Base-by-base conservation (phyloP, 92 coral and sea anemone species). In the Anthopleura xanthogrammica region DNA sequence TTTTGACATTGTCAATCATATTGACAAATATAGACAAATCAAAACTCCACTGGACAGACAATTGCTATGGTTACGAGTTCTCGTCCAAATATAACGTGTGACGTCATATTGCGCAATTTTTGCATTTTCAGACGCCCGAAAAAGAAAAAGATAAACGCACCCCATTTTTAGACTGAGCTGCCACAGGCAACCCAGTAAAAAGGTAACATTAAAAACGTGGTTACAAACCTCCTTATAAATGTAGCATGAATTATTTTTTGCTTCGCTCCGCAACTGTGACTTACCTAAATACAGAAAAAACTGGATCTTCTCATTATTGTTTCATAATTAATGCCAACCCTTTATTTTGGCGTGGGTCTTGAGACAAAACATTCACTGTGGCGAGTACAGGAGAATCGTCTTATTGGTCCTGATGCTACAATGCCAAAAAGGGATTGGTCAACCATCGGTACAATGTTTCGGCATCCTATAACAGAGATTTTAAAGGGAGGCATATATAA, bases 1-100 rank as follows among this genome's bases (percentile, higher is more conserved):
- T 95, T 83, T 95, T 93, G 58, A 29, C 36, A 29, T 29, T 29
- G 36, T 29, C 36, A 29, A 29, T 29, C 36, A 29, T 29, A 29
- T 29, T 29, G 36, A 29, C 36, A 29, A 29, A 29, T 29, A 29
- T 29, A 29, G 36, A 29, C 36, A 29, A 29, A 29, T 1, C 36
- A 29, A 29, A 29, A 29, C 36, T 29, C 36, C 36, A 29, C 36
- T 29, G 36, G 36, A 29, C 36, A 29, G 36, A 29, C 36, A 29
- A 0, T 29, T 29, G n/a, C n/a, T n/a, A n/a, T 29, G 36, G 36
- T 29, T 29, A 29, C 36, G 36, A 29, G 36, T 29, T 29, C 36
- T 29, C 36, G 36, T 29, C 36, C 36, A 29, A 29, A 29, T 29
- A 29, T 29, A 1, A 29, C 36, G 36, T 1, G 36, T 29, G 36